Evolutionary conservation across 2,797 vertebrate species (phyloP).

Genomic region (Lithobates pipiens): DNA sequence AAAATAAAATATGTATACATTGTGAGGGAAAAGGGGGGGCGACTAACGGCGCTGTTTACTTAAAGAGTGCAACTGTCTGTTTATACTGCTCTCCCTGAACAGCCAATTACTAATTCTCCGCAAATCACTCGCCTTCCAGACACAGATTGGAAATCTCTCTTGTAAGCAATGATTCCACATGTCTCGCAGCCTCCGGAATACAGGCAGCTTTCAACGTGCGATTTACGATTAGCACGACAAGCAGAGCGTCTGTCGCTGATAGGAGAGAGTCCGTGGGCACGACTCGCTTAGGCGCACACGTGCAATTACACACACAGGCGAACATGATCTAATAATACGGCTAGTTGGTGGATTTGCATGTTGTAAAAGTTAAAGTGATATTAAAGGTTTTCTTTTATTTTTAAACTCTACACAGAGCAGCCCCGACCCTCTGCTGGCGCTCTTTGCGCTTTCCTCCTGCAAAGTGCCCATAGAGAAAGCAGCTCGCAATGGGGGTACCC

Average conservation of each 20-base stretch:
- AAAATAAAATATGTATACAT: constrained; percentile 18
- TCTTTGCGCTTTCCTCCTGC: too few species aligned
- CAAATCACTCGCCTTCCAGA: constrained; percentile 23
- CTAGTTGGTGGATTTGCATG: too few species aligned
- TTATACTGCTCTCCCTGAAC: constrained; percentile 18
- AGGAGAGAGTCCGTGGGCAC: neutral
- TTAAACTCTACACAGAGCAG: too few species aligned
- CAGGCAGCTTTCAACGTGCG: neutral
- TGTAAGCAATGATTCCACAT: constrained; percentile 18
- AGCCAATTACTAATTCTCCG: constrained; percentile 47
- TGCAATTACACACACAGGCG: neutral
- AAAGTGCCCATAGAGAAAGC: too few species aligned
- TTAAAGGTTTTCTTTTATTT: too few species aligned
- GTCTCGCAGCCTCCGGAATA: neutral
- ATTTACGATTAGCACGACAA: constrained; percentile 4
- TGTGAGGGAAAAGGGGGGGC: neutral
- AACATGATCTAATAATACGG: neutral
- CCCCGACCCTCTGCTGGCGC: too few species aligned
- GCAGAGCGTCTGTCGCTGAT: neutral
- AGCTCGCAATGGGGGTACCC: too few species aligned
- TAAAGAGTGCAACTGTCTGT: neutral
- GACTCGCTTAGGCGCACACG: neutral
- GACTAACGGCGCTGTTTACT: constrained; percentile 11
- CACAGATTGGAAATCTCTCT: constrained; percentile 8
- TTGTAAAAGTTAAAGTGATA: too few species aligned